Percentiles rank a stretch among this genome's conserved stretches.
Conservation (phyloP, 2,797 vertebrate species). For the Clarias platycephalus region DNA sequence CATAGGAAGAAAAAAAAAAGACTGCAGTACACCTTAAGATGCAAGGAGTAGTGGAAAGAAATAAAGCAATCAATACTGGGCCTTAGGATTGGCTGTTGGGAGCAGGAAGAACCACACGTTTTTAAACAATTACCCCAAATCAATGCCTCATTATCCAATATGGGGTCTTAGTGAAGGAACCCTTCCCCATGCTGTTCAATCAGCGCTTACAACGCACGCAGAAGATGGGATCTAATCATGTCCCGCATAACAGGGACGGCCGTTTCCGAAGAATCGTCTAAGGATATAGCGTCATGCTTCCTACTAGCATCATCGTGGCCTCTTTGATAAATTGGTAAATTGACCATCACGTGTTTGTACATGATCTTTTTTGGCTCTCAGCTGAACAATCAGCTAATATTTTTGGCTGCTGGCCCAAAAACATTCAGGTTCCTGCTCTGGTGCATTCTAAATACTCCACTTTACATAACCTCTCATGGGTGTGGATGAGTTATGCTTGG, state of each 20-base stretch:
- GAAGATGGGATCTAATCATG: constrained; percentile 12
- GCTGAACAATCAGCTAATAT: constrained; percentile 5
- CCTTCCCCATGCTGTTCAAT: constrained; percentile 2
- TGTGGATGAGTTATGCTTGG: constrained; percentile 11
- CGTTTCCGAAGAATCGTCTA: background rate
- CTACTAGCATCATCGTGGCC: background rate
- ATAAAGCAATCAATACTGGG: constrained; percentile 62
- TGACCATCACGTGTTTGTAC: background rate
- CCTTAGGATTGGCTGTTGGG: constrained; percentile 33
- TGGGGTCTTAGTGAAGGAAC: constrained; percentile 9
- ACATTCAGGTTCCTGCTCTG: constrained; percentile 8
- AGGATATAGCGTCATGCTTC: background rate
- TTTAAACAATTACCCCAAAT: constrained; percentile 67
- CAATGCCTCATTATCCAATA: constrained; percentile 67
- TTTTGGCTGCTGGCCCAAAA: constrained; percentile 14
- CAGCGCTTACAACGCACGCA: background rate
- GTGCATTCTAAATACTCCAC: constrained; percentile 8
- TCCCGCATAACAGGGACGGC: background rate
- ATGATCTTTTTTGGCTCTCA: constrained; percentile 5
- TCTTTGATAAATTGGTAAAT: constrained; percentile 7
- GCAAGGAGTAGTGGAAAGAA: background rate
- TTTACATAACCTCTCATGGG: constrained; percentile 19
- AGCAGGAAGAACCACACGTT: constrained; percentile 56
- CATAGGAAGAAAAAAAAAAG: background rate
- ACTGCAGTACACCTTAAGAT: background rate